Conservation (phyloP, 1,140 invertebrate genomes). For the Arion vulgaris region DNA sequence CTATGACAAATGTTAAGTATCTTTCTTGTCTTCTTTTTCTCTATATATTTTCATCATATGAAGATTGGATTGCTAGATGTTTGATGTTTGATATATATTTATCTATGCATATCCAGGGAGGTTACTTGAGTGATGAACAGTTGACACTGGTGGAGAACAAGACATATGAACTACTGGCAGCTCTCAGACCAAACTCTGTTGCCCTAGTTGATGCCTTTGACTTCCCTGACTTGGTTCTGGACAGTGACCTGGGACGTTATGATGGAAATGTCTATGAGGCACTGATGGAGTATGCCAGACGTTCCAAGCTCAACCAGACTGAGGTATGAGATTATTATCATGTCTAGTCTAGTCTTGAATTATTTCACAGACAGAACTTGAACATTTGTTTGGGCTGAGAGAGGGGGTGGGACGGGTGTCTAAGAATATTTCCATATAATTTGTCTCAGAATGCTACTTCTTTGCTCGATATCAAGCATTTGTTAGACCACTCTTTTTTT, state of each 20-base stretch:
- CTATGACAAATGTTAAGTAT: no score
- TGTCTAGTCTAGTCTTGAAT: no score
- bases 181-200: conserved; percentile 88
- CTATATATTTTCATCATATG: no score
- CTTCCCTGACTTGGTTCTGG: conserved; percentile 85
- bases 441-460: no score
- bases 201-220: conserved; percentile 93
- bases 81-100: no score
- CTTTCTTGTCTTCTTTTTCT: no score
- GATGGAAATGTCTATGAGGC: conserved; percentile 94
- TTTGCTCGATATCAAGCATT: no score
- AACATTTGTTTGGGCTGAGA: no score
- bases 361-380: no score
- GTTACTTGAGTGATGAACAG: conserved; percentile 75
- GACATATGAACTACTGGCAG: conserved; percentile 80
- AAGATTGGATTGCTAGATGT: no score
- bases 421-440: not conserved
- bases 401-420: not conserved
- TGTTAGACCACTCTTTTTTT: no score
- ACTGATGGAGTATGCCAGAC: conserved; percentile 86
- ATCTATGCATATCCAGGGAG: conserved; percentile 56
- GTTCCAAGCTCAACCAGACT: conserved; percentile 88
- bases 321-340: conserved; percentile 62
- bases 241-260: conserved; percentile 87
- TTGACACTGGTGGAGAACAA: conserved; percentile 78